phyloP scores from a whole-genome alignment of 1,140 invertebrate genomes.

The Eupeodes corollae region DNA sequence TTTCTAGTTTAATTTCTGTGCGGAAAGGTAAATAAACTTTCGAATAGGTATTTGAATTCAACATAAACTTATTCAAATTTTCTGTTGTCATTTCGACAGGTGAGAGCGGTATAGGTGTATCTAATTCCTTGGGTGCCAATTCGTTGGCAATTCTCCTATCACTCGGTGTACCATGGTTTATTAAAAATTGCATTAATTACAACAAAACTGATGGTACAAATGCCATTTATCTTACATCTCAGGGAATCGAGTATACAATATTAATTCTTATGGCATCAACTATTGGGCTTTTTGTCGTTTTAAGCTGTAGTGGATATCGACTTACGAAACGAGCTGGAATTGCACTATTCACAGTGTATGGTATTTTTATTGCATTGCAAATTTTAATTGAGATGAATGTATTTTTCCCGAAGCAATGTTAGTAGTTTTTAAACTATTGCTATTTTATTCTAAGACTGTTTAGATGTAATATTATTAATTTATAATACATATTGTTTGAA shows the following conservation, averaged over 20 bases:
- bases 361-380: constrained; percentile 40
- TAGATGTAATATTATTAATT: too few species aligned
- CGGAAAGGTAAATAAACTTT: constrained; percentile 55
- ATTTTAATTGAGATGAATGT: constrained; percentile 36
- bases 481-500: too few species aligned
- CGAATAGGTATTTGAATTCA: background rate
- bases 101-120: constrained; percentile 72
- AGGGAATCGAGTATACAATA: constrained; percentile 50
- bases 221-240: constrained; percentile 32
- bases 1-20: constrained; percentile 70
- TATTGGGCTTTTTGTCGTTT: constrained; percentile 43
- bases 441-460: too few species aligned
- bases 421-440: background rate
- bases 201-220: constrained; percentile 37
- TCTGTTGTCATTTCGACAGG: constrained; percentile 41
- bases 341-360: constrained; percentile 48
- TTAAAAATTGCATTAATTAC: constrained; percentile 48
- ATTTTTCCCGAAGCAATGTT: constrained; percentile 28
- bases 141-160: constrained; percentile 76
- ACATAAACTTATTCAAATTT: background rate
- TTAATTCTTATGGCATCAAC: constrained; percentile 47
- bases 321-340: constrained; percentile 48
- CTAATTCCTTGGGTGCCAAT: constrained; percentile 73
- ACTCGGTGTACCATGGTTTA: constrained; percentile 73
- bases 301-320: constrained; percentile 44